Evolutionary conservation across 2,113 vertebrate species (phyloP).

Genomic region (Vombatus ursinus): DNA sequence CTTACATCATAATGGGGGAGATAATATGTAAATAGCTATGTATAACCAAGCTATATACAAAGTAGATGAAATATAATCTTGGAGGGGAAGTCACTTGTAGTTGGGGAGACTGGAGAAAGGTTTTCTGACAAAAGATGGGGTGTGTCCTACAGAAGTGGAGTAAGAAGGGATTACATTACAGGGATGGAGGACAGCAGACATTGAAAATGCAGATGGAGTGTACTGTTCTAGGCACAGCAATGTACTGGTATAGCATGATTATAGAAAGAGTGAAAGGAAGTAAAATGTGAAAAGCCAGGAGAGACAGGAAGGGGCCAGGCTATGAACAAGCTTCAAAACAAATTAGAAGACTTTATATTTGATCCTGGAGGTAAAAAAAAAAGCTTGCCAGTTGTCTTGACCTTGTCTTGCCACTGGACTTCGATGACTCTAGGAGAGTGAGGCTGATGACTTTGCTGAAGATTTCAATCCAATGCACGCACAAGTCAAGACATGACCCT

Average conservation of each 20-base stretch:
- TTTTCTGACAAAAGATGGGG: background rate
- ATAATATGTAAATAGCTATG: background rate
- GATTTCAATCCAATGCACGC: background rate
- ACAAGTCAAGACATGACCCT: background rate
- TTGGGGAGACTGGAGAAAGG: background rate
- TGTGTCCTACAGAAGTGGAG: background rate
- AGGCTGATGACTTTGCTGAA: background rate
- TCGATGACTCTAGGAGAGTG: background rate
- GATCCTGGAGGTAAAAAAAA: background rate
- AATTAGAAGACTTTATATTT: background rate
- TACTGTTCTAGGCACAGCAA: background rate
- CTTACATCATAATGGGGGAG: background rate
- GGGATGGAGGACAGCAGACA: background rate
- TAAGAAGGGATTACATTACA: no score
- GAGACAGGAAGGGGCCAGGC: background rate
- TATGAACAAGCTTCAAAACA: background rate
- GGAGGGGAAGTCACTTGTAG: background rate
- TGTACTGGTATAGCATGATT: background rate
- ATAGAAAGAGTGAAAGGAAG: background rate
- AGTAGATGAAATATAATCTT: background rate
- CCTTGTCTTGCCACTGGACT: background rate
- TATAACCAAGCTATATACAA: background rate
- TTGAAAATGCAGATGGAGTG: no score
- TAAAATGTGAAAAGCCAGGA: background rate
- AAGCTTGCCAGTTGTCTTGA: background rate